Evolutionary conservation across 2,113 vertebrate species (phyloP).

Genomic region (Lichenostomus cassidix): DNA sequence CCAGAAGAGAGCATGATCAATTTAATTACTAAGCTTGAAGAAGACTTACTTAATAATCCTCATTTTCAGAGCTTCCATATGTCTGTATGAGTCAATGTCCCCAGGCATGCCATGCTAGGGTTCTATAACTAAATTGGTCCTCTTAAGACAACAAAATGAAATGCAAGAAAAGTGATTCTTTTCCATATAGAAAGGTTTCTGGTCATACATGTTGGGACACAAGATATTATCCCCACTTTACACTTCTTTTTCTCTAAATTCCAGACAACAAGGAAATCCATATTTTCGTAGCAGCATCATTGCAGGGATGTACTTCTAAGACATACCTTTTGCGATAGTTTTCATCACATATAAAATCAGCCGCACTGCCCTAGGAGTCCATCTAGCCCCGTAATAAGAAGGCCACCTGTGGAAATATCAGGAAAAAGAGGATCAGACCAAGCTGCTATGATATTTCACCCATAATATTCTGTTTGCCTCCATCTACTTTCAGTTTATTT

Average conservation of each 20-base stretch:
- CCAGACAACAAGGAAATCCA: background rate
- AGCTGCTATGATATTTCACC: background rate
- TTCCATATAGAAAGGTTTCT: background rate
- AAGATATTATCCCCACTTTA: background rate
- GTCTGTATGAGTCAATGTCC: conserved; percentile 1
- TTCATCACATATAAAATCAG: background rate
- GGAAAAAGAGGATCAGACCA: background rate
- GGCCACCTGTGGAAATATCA: background rate
- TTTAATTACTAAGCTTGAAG: conserved; percentile 34
- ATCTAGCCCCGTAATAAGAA: background rate
- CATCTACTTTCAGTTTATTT: background rate
- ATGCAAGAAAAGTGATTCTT: background rate
- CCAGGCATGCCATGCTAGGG: background rate
- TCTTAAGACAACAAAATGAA: background rate
- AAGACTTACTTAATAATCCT: conserved; percentile 9
- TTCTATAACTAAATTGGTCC: background rate
- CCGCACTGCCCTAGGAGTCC: background rate
- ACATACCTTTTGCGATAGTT: background rate
- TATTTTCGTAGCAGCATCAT: background rate
- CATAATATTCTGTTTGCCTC: background rate
- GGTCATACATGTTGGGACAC: background rate
- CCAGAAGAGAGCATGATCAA: background rate
- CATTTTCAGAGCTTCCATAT: conserved; percentile 9
- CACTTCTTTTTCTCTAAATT: background rate
- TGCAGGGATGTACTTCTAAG: background rate